These are phyloP conservation scores for Trichechus manatus DNA, from an alignment of 2,113 vertebrate genomes.

Conservation along the genomic window DNA sequence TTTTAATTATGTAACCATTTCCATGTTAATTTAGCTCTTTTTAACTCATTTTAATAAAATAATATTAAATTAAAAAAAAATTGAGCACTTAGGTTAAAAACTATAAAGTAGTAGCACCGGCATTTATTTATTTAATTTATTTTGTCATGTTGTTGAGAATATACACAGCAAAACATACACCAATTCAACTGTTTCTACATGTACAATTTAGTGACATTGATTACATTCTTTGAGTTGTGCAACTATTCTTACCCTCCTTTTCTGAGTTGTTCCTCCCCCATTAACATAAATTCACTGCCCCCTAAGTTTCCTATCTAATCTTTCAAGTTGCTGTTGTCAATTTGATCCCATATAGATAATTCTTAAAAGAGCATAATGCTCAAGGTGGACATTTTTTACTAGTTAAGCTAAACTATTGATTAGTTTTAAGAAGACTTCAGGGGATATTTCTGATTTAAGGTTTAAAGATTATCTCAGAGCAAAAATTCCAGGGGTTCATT, in stretches of 20 bases:
- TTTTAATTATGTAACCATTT: background rate
- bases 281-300: background rate
- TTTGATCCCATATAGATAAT: background rate
- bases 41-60: slow-evolving; percentile 18
- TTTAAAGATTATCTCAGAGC: background rate
- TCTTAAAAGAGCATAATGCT: background rate
- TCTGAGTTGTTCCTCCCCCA: too few species aligned
- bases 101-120: background rate
- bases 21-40: background rate
- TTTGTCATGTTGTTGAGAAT: background rate
- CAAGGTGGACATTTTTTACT: background rate
- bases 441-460: background rate
- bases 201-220: background rate
- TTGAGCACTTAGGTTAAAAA: background rate
- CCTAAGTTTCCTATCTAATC: background rate
- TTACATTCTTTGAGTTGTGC: background rate
- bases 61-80: background rate
- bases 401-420: too few species aligned
- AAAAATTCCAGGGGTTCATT: background rate
- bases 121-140: background rate
- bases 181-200: background rate
- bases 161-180: background rate
- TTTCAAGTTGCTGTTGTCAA: background rate
- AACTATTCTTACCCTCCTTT: background rate
- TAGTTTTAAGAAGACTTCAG: background rate